phyloP scores from a whole-genome alignment of 2,113 vertebrate genomes.

The Cichladusa arquata region DNA sequence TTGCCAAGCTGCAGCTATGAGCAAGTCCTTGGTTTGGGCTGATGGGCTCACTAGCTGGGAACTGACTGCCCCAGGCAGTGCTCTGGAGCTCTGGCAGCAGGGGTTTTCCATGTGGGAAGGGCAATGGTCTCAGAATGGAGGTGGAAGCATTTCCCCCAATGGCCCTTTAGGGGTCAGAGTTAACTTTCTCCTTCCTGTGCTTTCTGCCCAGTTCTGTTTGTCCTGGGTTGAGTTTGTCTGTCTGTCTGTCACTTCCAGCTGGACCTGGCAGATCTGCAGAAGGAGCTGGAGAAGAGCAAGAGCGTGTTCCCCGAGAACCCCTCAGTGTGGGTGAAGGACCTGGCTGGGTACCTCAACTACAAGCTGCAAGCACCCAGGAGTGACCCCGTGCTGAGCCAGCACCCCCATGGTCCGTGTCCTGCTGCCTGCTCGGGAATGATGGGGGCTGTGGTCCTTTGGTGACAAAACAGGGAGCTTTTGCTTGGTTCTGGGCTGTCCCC shows the following conservation, averaged over 20 bases:
- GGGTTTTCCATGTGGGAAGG: not conserved
- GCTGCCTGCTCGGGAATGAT: fast-evolving
- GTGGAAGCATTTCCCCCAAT: fast-evolving
- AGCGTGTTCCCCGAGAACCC: conserved; percentile 87
- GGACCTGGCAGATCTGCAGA: conserved; percentile 84
- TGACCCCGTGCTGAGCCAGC: conserved; percentile 87
- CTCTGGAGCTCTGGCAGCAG: not conserved
- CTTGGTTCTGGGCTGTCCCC: not conserved
- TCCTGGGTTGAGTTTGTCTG: not conserved
- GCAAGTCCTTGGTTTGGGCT: not conserved
- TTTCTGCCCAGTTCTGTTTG: fast-evolving
- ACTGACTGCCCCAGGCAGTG: not conserved
- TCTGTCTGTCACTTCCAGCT: conserved; percentile 44
- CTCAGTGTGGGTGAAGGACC: conserved; percentile 94
- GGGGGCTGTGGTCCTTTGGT: fast-evolving
- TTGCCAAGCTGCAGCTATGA: not conserved
- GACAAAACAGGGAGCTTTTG: fast-evolving
- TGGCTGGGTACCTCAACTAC: conserved; percentile 94
- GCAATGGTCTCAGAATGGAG: fast-evolving
- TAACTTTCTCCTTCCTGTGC: fast-evolving
- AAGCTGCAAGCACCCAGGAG: conserved; percentile 82
- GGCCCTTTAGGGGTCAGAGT: not conserved
- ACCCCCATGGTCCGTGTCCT: conserved; percentile 82
- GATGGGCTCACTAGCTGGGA: fast-evolving
- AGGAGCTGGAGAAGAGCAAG: conserved; percentile 87